phyloP scores from a whole-genome alignment of 2,113 vertebrate species.

The Psophia crepitans region DNA sequence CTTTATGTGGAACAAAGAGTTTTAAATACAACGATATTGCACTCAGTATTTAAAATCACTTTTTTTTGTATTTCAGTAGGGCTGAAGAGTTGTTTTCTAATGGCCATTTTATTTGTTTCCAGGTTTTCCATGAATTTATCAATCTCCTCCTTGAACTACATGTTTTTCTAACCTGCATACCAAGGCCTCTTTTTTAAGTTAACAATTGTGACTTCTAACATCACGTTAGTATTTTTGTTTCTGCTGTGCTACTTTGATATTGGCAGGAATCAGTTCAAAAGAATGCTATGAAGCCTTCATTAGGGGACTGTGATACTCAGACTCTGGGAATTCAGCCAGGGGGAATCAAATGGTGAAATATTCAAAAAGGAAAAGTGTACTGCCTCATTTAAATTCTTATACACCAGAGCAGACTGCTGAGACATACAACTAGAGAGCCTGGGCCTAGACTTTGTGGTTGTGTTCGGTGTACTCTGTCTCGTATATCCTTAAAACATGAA shows the following conservation, averaged over 20 bases:
- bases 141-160: not conserved
- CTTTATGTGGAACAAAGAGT: constrained; percentile 1
- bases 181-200: constrained; percentile 21
- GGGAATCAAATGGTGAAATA: constrained; percentile 34
- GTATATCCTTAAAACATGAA: not conserved
- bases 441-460: not conserved
- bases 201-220: constrained; percentile 32
- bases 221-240: constrained; percentile 52
- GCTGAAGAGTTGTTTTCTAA: not conserved
- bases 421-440: not conserved
- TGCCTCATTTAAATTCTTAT: not conserved
- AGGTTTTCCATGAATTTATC: not conserved
- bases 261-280: constrained; percentile 57
- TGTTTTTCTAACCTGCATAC: constrained; percentile 28
- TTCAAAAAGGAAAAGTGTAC: constrained; percentile 21
- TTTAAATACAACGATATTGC: not conserved
- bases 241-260: constrained; percentile 57
- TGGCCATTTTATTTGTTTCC: not conserved
- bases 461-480: not conserved
- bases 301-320: constrained; percentile 40
- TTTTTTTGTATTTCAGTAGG: not conserved
- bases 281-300: constrained; percentile 46
- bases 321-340: constrained; percentile 49
- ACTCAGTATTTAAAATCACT: not conserved
- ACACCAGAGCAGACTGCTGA: not conserved